Base-by-base conservation (phyloP, 64 coral and sea anemone species). In the Pocillopora damicornis region DNA sequence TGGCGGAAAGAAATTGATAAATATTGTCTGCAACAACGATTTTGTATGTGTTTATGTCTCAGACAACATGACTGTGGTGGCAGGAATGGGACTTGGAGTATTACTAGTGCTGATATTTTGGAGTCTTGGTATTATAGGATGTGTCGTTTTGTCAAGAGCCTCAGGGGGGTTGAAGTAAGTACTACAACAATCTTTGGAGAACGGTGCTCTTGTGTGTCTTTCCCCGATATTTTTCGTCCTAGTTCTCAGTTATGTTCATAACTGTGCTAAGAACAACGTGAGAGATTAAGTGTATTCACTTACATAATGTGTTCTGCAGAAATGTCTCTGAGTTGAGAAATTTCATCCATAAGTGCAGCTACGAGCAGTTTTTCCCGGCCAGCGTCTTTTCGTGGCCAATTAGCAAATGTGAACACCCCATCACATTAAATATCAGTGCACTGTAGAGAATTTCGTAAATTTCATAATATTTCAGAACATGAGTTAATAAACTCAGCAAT, bases 41-140 rank as follows among this genome's bases (percentile, higher is more conserved):
- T 37, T 12, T 9, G 20, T 45, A 11, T 22, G 38, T 20, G 11
- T 87, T 60, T 37, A 9, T 57, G 0, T 74, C 15, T 45, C 13
- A 63, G 42, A 0, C 12, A 71, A 61, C 58, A 97, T 97, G 94
- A 83, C 88, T 62, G 74, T 97, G 11, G 94, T 97, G 42, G 83
- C 92, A 35, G 94, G 94, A 20, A 91, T 97, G 75, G 94, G 94
- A 22, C 78, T 90, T 83, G 94, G 94, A 3, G 45, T 97, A 30
- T 88, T 97, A 18, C 61, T 93, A 11, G 62, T 97, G 79, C 86
- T 97, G 35, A 73, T 97, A 20, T 35, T 97, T 6, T 97, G 94
- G 94, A 92, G 89, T 71, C 62, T 97, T 14, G 94, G 94, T 26
- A 97, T 97, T 37, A 9, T 97, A 34, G 94, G 91, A 30, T 97